Evolutionary conservation across 2,113 vertebrate genomes (phyloP).

Genomic region (Amblyopsis rosae): DNA sequence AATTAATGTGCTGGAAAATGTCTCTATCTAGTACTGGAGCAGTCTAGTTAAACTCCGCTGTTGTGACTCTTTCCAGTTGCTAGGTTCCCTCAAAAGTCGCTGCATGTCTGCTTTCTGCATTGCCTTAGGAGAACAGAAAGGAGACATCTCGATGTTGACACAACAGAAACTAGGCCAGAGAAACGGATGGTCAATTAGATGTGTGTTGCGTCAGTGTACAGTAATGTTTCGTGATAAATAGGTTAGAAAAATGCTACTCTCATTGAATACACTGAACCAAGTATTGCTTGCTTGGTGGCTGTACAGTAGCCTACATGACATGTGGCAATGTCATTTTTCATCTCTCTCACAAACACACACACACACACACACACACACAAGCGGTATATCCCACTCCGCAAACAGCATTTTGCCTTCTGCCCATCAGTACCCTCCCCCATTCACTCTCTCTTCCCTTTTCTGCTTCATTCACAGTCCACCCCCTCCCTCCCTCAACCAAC

Average conservation of each 20-base stretch:
- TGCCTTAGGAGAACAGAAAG: too few species aligned
- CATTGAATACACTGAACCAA: too few species aligned
- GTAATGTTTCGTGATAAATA: too few species aligned
- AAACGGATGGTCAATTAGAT: background rate
- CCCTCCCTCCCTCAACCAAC: background rate
- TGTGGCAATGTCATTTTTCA: too few species aligned
- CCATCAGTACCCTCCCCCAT: background rate
- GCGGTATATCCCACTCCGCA: conserved; percentile 29
- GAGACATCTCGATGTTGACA: conserved; percentile 19
- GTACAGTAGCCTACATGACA: too few species aligned
- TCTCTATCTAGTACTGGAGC: background rate
- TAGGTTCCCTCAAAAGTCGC: conserved; percentile 30
- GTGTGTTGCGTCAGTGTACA: too few species aligned
- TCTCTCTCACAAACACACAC: background rate
- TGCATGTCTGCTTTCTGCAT: too few species aligned
- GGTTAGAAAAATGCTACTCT: too few species aligned
- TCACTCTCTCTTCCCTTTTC: background rate
- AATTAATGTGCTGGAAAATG: conserved; percentile 4
- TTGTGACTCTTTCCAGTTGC: conserved; percentile 42
- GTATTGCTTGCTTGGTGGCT: too few species aligned
- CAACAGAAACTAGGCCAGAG: background rate
- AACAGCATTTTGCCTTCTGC: too few species aligned
- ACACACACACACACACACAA: conserved; percentile 44
- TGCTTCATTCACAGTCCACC: background rate
- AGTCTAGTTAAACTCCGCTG: background rate